Evolutionary conservation across 2,113 vertebrate genomes (phyloP).

Genomic region (Strix aluco): DNA sequence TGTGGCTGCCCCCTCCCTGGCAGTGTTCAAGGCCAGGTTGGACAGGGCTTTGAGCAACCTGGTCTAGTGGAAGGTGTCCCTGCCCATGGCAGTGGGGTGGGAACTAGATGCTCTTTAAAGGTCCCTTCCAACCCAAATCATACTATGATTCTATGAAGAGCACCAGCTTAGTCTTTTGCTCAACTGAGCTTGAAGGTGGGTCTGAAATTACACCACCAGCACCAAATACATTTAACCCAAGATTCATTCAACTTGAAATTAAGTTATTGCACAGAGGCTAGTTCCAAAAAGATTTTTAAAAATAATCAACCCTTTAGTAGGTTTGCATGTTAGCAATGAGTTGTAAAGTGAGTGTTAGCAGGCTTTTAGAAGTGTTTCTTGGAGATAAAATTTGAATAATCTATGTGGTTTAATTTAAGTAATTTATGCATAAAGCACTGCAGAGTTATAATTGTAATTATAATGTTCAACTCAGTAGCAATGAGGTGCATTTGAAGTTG

Average conservation of each 20-base stretch:
- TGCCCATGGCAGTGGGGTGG: too few relatives aligned
- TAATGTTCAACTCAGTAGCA: conserved; percentile 55
- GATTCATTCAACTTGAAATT: conserved; percentile 28
- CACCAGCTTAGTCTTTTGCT: not conserved
- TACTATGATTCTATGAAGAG: not conserved
- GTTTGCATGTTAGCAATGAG: conserved; percentile 35
- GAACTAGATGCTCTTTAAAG: too few relatives aligned
- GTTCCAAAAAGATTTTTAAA: not conserved
- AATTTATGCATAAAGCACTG: conserved; percentile 75
- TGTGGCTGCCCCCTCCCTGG: too few relatives aligned
- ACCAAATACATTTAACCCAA: conserved; percentile 7
- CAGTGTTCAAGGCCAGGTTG: too few relatives aligned
- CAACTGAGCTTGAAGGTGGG: not conserved
- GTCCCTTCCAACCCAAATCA: too few relatives aligned
- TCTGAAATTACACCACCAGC: not conserved
- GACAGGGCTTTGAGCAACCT: too few relatives aligned
- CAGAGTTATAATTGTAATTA: conserved; percentile 77
- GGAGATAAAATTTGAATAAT: conserved; percentile 80
- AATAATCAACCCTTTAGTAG: conserved; percentile 45
- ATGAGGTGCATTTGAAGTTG: conserved; percentile 64
- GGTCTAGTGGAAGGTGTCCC: too few relatives aligned
- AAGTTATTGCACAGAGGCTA: not conserved
- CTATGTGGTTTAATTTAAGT: conserved; percentile 74
- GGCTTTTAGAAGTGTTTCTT: conserved; percentile 73
- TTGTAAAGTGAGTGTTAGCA: conserved; percentile 45